Evolutionary conservation across 2,888 invertebrate genomes (phyloP).

Genomic region (Sphaerophoria rueppellii): DNA sequence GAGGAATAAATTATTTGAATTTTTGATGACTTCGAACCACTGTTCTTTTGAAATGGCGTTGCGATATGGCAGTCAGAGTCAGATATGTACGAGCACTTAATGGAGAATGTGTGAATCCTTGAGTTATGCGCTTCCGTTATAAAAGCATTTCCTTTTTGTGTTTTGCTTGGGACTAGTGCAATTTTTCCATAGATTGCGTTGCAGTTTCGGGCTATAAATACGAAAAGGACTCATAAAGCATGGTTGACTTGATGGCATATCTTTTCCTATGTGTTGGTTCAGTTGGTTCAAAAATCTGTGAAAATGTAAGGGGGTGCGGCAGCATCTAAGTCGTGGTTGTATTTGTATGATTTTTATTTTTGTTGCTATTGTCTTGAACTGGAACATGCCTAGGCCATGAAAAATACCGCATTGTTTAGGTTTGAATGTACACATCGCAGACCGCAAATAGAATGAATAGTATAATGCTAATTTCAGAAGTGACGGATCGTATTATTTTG

Average conservation of each 20-base stretch:
- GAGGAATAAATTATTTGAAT: too few species aligned
- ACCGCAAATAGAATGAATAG: conserved; percentile 23
- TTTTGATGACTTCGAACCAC: too few species aligned
- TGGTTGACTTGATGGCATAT: conserved; percentile 55
- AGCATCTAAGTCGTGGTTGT: conserved; percentile 36
- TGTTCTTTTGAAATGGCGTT: too few species aligned
- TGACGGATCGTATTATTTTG: conserved; percentile 62
- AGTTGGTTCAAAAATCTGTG: background rate
- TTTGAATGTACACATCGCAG: conserved; percentile 49
- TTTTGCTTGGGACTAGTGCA: background rate
- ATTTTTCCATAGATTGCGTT: conserved; percentile 50
- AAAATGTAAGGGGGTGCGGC: conserved; percentile 1
- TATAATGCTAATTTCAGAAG: conserved; percentile 61
- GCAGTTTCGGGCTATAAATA: conserved; percentile 42
- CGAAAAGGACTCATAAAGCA: conserved; percentile 53
- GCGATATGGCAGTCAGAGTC: too few species aligned
- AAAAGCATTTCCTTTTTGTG: conserved; percentile 35
- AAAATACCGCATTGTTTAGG: conserved; percentile 54
- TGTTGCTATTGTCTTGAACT: conserved; percentile 37
- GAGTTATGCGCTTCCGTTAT: conserved; percentile 65
- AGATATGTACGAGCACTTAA: conserved; percentile 31
- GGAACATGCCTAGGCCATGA: conserved; percentile 54
- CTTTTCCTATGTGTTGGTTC: conserved; percentile 7
- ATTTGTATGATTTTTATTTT: background rate
- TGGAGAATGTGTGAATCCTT: conserved; percentile 58